Evolutionary conservation across 1,140 invertebrate species (phyloP), one percentile per base, ranked within the genome.

Genomic region (Drosophila guanche): DNA sequence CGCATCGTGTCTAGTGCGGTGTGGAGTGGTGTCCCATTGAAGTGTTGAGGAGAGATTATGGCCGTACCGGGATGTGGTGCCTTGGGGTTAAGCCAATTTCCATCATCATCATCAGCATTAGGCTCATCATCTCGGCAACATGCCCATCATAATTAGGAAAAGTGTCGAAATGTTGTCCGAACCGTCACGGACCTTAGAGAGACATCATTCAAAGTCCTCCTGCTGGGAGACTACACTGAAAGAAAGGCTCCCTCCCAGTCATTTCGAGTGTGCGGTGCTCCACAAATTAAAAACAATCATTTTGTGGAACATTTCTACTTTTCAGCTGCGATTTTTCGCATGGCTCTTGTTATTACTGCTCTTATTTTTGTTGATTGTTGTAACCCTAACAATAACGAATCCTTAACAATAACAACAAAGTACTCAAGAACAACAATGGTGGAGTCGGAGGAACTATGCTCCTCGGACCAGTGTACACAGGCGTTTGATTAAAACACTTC

Each of bases 121-220:
- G 65, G 23, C 65, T 68, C 65, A 68, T 71, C 51, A 72, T 65
- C 23, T 60, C 61, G 69, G 57, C 78, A 81, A 81, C 81, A 86
- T 88, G 81, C 78, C 83, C 70, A 88, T 86, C 81, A 86, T 86
- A 81, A 88, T 86, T 86, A 86, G 69, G 78, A 78, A 81, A 86
- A 88, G 74, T 86, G 83, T 74, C 78, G 74, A 86, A 88, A 83
- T 78, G 62, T 81, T 88, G 81, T 88, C 70, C 78, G 78, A 12
- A 4, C 33, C 22, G 43, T 56, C 46, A 66, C 48, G 41, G 55
- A 76, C 66, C 54, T 52, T 22, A 57, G 50, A 42, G 43, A 23
- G 41, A 63, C 60, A 67, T 74, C 41, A 60, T 40, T 63, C 58
- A 59, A 33, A 12, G 33, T 0, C 10, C 33, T 10, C 10, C 40